phyloP scores from a whole-genome alignment of 2,113 vertebrate genomes.

The Collichthys lucidus region DNA sequence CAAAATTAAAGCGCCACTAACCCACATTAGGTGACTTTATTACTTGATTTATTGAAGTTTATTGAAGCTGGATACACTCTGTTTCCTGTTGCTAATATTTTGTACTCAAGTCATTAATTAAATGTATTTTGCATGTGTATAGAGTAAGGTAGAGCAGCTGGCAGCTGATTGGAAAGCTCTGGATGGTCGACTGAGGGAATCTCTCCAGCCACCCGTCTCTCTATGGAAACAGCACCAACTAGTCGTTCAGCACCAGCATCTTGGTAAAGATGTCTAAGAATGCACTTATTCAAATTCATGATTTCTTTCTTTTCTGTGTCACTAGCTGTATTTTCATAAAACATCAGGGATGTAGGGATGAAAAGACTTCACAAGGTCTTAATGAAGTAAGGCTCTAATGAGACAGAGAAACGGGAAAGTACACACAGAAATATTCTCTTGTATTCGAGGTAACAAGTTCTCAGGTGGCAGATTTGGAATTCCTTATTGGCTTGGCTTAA shows the following conservation, averaged over 20 bases:
- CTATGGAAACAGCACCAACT: slow-evolving; percentile 77
- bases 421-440: slow-evolving; percentile 2
- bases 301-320: slow-evolving; percentile 3
- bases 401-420: not conserved
- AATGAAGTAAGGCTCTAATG: slow-evolving; percentile 7
- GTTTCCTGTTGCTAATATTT: slow-evolving; percentile 12
- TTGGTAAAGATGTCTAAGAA: slow-evolving; percentile 73
- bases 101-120: slow-evolving; percentile 5
- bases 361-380: not conserved
- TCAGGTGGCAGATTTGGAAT: slow-evolving; percentile 30
- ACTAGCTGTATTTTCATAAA: not conserved
- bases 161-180: slow-evolving; percentile 85
- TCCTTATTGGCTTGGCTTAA: slow-evolving; percentile 12
- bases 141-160: slow-evolving; percentile 84
- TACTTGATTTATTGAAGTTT: slow-evolving; percentile 25
- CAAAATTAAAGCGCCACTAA: slow-evolving; percentile 1
- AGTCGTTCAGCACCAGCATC: slow-evolving; percentile 80
- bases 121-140: slow-evolving; percentile 5
- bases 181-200: slow-evolving; percentile 80
- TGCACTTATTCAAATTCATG: not conserved
- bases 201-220: slow-evolving; percentile 66
- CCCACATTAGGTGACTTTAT: not conserved
- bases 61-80: slow-evolving; percentile 4
- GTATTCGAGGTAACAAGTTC: not conserved
- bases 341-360: not conserved